A percentile compares a stretch with the other conserved stretches of the same genome.
Conservation (phyloP, 2,797 vertebrate genomes). For the Arctocebus calabarensis region DNA sequence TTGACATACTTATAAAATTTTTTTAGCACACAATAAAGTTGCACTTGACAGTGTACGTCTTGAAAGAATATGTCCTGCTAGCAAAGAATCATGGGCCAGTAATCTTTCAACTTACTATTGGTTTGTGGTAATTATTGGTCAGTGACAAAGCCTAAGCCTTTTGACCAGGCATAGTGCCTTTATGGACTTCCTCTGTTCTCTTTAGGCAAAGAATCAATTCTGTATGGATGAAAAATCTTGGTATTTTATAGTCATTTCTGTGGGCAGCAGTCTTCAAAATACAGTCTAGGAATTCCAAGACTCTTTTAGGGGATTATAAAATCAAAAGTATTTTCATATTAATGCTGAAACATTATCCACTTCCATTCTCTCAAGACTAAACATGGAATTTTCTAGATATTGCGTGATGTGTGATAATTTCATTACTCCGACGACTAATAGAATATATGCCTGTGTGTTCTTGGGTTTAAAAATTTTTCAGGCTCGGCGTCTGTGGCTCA, state of each 20-base stretch:
- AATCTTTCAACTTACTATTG: not conserved
- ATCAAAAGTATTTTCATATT: not conserved
- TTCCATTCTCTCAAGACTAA: not conserved
- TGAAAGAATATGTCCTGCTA: not conserved
- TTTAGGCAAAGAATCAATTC: conserved; percentile 47
- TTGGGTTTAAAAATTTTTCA: not conserved
- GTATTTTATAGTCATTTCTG: conserved; percentile 17
- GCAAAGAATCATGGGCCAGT: not conserved
- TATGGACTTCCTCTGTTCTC: not conserved
- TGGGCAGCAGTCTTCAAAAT: not conserved
- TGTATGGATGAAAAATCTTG: not conserved
- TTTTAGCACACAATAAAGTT: conserved; percentile 29
- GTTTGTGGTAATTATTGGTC: conserved; percentile 31
- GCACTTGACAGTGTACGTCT: not conserved
- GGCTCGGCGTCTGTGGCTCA: too few species aligned
- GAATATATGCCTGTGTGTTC: not conserved
- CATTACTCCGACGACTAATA: not conserved
- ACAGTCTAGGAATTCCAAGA: not conserved
- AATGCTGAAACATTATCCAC: not conserved
- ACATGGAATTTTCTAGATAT: not conserved
- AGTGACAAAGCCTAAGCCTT: conserved; percentile 12
- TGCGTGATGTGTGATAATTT: rapidly evolving
- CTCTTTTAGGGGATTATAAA: not conserved
- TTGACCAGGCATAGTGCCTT: not conserved
- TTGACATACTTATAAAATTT: conserved; percentile 3